Evolutionary conservation across 2,797 vertebrate genomes (phyloP).

Genomic region (Rachycentron canadum): DNA sequence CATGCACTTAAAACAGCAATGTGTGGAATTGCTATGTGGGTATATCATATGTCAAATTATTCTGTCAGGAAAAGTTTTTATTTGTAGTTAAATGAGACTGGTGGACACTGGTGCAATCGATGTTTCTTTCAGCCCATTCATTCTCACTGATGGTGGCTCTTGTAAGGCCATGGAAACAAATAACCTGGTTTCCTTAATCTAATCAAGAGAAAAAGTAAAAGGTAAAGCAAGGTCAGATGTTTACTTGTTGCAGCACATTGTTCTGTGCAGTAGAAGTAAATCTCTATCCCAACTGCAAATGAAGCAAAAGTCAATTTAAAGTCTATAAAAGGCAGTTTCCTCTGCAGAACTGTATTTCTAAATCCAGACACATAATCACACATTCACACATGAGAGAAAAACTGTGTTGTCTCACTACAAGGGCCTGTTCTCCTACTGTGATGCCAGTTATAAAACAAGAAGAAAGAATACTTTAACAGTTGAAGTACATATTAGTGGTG

Average conservation of each 20-base stretch:
- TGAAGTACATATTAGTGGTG: constrained; percentile 22
- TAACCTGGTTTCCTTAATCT: background rate
- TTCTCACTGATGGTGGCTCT: background rate
- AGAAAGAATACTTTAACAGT: constrained; percentile 3
- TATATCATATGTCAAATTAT: background rate
- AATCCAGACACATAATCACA: constrained; percentile 4
- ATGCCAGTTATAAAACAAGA: constrained; percentile 9
- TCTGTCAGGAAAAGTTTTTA: background rate
- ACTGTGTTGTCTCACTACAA: constrained; percentile 8
- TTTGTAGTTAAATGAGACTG: constrained; percentile 1
- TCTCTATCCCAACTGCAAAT: background rate
- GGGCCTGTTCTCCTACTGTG: constrained; percentile 13
- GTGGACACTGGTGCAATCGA: background rate
- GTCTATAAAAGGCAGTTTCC: background rate
- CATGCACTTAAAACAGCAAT: background rate
- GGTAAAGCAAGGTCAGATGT: too few species aligned
- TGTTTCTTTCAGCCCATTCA: background rate
- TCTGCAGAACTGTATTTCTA: constrained; percentile 4
- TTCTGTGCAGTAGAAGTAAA: background rate
- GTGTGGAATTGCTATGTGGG: background rate
- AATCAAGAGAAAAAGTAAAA: background rate
- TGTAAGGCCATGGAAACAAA: background rate
- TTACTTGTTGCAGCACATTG: background rate
- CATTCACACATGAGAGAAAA: constrained; percentile 1
- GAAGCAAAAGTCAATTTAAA: constrained; percentile 2